A percentile compares a stretch with the other conserved stretches of the same genome.
Evolutionary conservation across 2,113 vertebrate genomes (phyloP).

Genomic region (Acanthochromis polyacanthus): DNA sequence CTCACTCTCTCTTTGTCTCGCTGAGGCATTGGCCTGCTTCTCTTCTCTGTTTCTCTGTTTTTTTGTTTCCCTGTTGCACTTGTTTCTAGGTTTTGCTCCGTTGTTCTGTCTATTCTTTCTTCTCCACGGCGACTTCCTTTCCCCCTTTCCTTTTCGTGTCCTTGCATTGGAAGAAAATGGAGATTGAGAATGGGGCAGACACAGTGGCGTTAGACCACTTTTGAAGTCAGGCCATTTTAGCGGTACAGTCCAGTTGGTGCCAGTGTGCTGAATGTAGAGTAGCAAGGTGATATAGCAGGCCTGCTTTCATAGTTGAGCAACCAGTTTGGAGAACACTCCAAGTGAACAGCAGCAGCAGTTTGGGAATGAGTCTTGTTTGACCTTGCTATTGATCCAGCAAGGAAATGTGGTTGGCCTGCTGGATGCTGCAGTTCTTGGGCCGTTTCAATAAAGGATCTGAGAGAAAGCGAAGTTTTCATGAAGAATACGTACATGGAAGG

Average conservation of each 20-base stretch:
- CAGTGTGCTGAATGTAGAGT: conserved; percentile 59
- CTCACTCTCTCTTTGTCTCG: conserved; percentile 55
- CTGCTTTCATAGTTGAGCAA: conserved; percentile 54
- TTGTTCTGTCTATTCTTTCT: conserved; percentile 49
- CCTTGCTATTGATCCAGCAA: conserved; percentile 53
- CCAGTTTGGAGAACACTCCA: conserved; percentile 43
- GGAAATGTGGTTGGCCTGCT: conserved; percentile 39
- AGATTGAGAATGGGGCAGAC: conserved; percentile 38
- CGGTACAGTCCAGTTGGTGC: conserved; percentile 42
- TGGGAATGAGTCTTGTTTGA: conserved; percentile 57
- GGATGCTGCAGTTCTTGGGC: conserved; percentile 15
- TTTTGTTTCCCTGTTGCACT: conserved; percentile 1
- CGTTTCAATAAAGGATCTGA: conserved; percentile 23
- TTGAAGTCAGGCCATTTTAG: conserved; percentile 48
- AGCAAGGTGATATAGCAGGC: conserved; percentile 23
- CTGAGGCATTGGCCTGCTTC: conserved; percentile 53
- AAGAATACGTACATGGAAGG: conserved; percentile 26
- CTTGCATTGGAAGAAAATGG: conserved; percentile 52
- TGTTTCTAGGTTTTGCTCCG: conserved; percentile 18
- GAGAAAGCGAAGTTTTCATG: conserved; percentile 36
- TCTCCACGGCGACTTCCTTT: conserved; percentile 41
- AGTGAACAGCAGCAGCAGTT: conserved; percentile 53
- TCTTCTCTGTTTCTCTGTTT: conserved; percentile 33
- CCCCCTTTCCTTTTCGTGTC: conserved; percentile 38
- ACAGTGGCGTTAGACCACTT: conserved; percentile 44